Conservation (phyloP, 2,888 invertebrate species). For the Ptilodon capucinus region DNA sequence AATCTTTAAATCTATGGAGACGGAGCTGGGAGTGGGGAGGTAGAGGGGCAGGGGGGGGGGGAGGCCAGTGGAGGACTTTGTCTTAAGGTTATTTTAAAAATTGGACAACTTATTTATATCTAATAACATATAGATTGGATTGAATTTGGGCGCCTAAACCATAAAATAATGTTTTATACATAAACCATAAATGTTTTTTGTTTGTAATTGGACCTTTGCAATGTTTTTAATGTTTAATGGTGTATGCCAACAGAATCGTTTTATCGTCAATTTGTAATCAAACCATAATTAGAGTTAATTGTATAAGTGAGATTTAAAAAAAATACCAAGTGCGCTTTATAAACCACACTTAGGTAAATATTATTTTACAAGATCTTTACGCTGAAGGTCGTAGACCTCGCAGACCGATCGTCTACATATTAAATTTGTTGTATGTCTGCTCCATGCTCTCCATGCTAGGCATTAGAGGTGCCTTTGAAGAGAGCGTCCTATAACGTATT, state of each 20-base stretch:
- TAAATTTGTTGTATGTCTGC: background rate
- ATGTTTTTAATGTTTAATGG: too few species aligned
- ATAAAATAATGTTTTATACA: too few species aligned
- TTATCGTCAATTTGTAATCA: too few species aligned
- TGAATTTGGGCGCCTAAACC: too few species aligned
- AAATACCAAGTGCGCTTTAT: too few species aligned
- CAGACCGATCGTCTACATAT: constrained; percentile 18
- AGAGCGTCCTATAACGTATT: constrained; percentile 27
- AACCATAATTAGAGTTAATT: too few species aligned
- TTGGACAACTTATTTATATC: background rate
- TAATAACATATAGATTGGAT: background rate
- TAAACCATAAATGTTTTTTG: too few species aligned
- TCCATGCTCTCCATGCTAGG: constrained; percentile 10
- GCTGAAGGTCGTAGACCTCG: constrained; percentile 10
- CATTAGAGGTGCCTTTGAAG: constrained; percentile 23
- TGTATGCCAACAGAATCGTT: too few species aligned
- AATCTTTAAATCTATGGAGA: constrained; percentile 31
- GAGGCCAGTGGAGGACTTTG: background rate
- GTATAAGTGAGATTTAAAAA: too few species aligned
- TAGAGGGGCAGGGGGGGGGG: background rate
- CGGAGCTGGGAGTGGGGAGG: background rate
- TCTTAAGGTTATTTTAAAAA: background rate
- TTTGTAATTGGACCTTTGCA: too few species aligned
- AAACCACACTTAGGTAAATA: background rate
- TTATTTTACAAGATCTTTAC: background rate